Percentiles rank a stretch among this genome's conserved stretches.
These are phyloP conservation scores for Synanceia verrucosa DNA, from an alignment of 2,797 vertebrate species.

Conservation along the genomic window DNA sequence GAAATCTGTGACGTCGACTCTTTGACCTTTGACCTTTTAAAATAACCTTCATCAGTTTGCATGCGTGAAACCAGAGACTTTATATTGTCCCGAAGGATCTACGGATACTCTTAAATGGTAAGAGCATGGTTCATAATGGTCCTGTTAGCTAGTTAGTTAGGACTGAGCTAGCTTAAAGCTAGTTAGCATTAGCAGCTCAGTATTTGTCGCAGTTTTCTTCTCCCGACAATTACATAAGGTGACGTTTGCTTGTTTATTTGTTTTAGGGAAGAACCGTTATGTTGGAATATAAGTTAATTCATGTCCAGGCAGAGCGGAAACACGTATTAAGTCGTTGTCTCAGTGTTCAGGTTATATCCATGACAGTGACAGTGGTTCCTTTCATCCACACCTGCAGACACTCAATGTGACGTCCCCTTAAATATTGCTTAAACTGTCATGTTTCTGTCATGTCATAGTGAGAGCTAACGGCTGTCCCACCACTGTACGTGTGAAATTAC, in stretches of 20 bases:
- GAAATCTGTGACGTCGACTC: not conserved
- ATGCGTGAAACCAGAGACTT: constrained; percentile 46
- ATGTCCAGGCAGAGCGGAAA: not conserved
- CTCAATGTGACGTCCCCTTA: not conserved
- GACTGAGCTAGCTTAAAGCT: too few species aligned
- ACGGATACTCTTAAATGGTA: constrained; percentile 64
- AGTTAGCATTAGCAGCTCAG: not conserved
- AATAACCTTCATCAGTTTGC: constrained; percentile 67
- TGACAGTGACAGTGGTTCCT: not conserved
- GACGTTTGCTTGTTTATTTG: not conserved
- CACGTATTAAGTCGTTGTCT: not conserved
- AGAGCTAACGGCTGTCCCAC: not conserved
- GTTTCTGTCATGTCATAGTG: not conserved
- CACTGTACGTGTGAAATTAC: not conserved
- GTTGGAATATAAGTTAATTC: fast-evolving
- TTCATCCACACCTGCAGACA: not conserved
- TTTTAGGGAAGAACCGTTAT: not conserved
- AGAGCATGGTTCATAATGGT: not conserved
- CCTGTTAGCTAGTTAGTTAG: not conserved
- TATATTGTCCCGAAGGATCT: not conserved
- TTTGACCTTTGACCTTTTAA: constrained; percentile 70
- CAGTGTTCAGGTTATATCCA: too few species aligned
- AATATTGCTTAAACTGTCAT: too few species aligned
- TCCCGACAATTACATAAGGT: not conserved
- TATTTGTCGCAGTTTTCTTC: not conserved